Conservation (phyloP, 1,140 invertebrate genomes). For the Pinna nobilis region DNA sequence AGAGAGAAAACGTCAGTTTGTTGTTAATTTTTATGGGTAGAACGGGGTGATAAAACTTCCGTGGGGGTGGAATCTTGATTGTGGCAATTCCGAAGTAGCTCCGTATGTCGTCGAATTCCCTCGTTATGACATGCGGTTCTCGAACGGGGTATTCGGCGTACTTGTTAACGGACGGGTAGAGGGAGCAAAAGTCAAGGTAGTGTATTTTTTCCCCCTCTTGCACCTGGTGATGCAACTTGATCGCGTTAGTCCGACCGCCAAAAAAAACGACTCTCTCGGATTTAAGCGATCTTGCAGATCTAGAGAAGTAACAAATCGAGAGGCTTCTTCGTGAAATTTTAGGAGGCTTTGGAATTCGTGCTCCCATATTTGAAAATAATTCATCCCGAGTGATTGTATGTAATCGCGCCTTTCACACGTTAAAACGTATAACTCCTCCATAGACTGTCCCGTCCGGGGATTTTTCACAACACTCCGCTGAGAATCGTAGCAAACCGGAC, state of each 20-base stretch:
- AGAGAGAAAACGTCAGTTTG: slow-evolving; percentile 38
- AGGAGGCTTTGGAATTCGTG: slow-evolving; percentile 8
- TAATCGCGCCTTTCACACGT: slow-evolving; percentile 11
- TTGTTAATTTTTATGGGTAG: slow-evolving; percentile 27
- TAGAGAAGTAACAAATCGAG: background rate
- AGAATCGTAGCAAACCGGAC: slow-evolving; percentile 34
- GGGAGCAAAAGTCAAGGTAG: slow-evolving; percentile 26
- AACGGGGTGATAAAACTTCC: slow-evolving; percentile 33
- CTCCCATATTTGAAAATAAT: slow-evolving; percentile 12
- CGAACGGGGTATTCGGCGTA: slow-evolving; percentile 14
- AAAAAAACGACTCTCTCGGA: slow-evolving; percentile 26
- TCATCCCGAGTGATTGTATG: slow-evolving; percentile 9
- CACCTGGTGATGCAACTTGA: slow-evolving; percentile 5
- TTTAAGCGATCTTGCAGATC: slow-evolving; percentile 23
- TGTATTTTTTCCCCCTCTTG: slow-evolving; percentile 26
- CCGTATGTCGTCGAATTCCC: slow-evolving; percentile 14
- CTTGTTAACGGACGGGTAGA: slow-evolving; percentile 31
- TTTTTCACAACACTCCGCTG: background rate
- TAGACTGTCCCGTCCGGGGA: slow-evolving; percentile 1
- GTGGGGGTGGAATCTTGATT: slow-evolving; percentile 30
- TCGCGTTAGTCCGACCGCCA: slow-evolving; percentile 28
- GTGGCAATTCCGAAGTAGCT: slow-evolving; percentile 34
- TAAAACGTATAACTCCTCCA: slow-evolving; percentile 10
- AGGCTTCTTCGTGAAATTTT: background rate
- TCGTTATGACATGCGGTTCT: slow-evolving; percentile 26